Evolutionary conservation across 2,888 invertebrate species (phyloP).

Genomic region (Ormyrus labotus): DNA sequence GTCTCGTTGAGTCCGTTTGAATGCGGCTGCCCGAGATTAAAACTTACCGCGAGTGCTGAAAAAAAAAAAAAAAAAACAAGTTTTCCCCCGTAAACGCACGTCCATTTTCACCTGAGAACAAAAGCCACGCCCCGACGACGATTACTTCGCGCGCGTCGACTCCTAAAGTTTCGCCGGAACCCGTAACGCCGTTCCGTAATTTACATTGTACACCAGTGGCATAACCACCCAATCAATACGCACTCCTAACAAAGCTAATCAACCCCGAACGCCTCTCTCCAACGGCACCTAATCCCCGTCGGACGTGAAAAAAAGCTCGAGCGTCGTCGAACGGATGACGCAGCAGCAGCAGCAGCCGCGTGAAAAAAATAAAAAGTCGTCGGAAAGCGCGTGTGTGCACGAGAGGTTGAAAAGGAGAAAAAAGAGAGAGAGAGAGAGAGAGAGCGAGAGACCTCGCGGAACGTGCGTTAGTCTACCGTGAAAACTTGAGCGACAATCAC

Average conservation of each 20-base stretch:
- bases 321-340: conserved; percentile 27
- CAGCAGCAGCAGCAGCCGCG: conserved; percentile 2
- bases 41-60: not conserved
- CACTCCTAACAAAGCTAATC: too few relatives aligned
- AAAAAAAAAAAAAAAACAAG: not conserved
- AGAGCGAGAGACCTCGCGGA: not conserved
- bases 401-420: not conserved
- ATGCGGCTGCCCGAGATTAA: not conserved
- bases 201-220: too few relatives aligned
- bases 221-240: too few relatives aligned
- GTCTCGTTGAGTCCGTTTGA: too few relatives aligned
- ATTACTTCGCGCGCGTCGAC: too few relatives aligned
- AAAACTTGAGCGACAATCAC: conserved; percentile 36
- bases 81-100: too few relatives aligned
- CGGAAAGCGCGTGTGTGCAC: not conserved
- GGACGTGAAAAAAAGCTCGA: not conserved
- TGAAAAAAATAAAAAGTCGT: not conserved
- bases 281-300: too few relatives aligned
- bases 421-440: not conserved
- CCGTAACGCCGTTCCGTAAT: too few relatives aligned
- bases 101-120: too few relatives aligned
- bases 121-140: too few relatives aligned
- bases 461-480: conserved; percentile 36
- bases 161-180: too few relatives aligned
- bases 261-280: too few relatives aligned